Percentiles rank a stretch among this genome's conserved stretches.
Conservation (phyloP, 2,888 invertebrate species). For the Rhyacophila evoluta region DNA sequence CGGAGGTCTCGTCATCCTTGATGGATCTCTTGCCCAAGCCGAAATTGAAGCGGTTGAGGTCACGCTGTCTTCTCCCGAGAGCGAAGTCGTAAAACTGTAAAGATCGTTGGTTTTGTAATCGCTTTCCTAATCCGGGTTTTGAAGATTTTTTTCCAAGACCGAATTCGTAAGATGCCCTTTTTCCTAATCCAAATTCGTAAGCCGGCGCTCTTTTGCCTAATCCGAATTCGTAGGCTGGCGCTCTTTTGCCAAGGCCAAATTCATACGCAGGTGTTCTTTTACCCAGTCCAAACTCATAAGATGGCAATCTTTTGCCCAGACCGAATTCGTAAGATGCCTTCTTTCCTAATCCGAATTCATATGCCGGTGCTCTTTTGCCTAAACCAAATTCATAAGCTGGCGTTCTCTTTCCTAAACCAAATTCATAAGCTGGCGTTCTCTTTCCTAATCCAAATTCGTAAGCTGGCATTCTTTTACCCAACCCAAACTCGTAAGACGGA, state of each 20-base stretch:
- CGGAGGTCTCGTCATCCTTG: background rate
- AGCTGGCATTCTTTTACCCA: slow-evolving; percentile 65
- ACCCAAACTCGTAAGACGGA: slow-evolving; percentile 57
- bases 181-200: slow-evolving; percentile 50
- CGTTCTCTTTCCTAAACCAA: slow-evolving; percentile 66
- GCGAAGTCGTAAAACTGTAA: slow-evolving; percentile 65
- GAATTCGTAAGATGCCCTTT: slow-evolving; percentile 49
- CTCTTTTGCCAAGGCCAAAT: slow-evolving; percentile 45
- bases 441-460: slow-evolving; percentile 62
- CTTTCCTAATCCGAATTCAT: slow-evolving; percentile 56
- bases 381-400: slow-evolving; percentile 57
- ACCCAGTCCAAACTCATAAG: slow-evolving; percentile 45
- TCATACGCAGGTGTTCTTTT: slow-evolving; percentile 42
- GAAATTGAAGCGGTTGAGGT: slow-evolving; percentile 69
- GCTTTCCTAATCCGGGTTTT: slow-evolving; percentile 45
- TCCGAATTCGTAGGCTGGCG: slow-evolving; percentile 47
- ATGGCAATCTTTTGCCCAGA: slow-evolving; percentile 39
- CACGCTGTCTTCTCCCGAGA: slow-evolving; percentile 69
- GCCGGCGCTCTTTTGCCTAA: slow-evolving; percentile 46
- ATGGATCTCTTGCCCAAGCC: slow-evolving; percentile 69
- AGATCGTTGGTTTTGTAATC: slow-evolving; percentile 42
- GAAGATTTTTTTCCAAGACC: slow-evolving; percentile 50
- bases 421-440: slow-evolving; percentile 58
- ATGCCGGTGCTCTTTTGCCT: slow-evolving; percentile 1
- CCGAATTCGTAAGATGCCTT: slow-evolving; percentile 56